These are phyloP conservation scores for Torymus tubicola DNA, from an alignment of 2,888 invertebrate species.

Conservation along the genomic window DNA sequence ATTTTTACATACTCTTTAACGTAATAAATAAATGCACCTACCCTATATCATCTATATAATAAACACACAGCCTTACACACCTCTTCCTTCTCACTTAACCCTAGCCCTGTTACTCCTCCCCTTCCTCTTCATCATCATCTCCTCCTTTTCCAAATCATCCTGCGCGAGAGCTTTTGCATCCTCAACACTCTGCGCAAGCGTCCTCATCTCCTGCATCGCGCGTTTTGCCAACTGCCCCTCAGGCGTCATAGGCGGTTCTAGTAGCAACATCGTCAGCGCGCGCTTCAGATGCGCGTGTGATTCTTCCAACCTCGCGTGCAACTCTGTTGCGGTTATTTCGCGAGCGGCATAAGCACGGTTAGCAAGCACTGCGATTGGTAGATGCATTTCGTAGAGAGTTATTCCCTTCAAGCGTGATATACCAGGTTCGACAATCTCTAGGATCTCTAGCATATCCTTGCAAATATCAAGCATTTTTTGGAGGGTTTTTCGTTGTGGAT, in stretches of 20 bases:
- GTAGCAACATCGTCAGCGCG: constrained; percentile 82
- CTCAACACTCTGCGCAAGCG: constrained; percentile 78
- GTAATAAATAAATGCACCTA: no score
- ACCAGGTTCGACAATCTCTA: constrained; percentile 84
- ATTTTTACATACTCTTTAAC: no score
- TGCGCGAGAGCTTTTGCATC: constrained; percentile 60
- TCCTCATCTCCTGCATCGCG: constrained; percentile 82
- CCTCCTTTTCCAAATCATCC: neutral
- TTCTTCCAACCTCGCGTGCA: constrained; percentile 79
- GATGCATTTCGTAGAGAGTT: constrained; percentile 84
- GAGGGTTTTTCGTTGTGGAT: constrained; percentile 78
- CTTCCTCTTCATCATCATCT: no score
- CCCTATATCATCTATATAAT: no score
- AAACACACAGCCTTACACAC: no score
- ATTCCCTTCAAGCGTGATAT: constrained; percentile 83
- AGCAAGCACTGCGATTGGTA: constrained; percentile 81
- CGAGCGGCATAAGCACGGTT: constrained; percentile 81
- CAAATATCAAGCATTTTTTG: constrained; percentile 83
- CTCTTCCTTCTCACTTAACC: no score
- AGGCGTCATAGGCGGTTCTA: constrained; percentile 85
- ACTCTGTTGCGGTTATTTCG: constrained; percentile 79
- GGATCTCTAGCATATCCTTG: constrained; percentile 81
- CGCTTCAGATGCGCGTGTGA: constrained; percentile 81
- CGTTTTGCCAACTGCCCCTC: constrained; percentile 84
- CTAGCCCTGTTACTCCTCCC: no score